Evolutionary conservation across 35 echinoderm and acorn worm genomes (phyloP), one percentile per base, ranked within the genome.

Genomic region (Strongylocentrotus purpuratus): DNA sequence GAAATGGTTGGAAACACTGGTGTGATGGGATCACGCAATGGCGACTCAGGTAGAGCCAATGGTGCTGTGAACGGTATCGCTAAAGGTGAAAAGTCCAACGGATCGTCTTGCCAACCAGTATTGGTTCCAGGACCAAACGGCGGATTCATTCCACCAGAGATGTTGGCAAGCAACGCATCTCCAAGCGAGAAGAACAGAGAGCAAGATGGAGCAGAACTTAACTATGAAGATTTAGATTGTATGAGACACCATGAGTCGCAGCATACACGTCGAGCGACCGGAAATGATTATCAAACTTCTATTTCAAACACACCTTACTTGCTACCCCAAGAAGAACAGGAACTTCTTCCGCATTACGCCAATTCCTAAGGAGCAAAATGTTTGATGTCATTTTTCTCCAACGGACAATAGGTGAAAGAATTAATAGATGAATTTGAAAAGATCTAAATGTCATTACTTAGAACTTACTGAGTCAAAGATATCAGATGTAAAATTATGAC

Each of bases 71-170:
- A 58, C n/a, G 0, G 3, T 58, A 31, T 50, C n/a, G 17, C 91
- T 9, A 58, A 47, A 48, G 91, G 48, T 0, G 33, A 48, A 3
- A 58, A 2, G 11, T 12, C 48, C n/a, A 58, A 47, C 4, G 48
- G 48, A 28, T 55, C 48, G n/a, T 32, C 87, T 33, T 50, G 45
- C n/a, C 18, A 33, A 32, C 46, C 17, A 13, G 91, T 20, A 15
- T n/a, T 93, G 91, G 91, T 93, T 47, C 91, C 91, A 32, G 91
- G 91, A 58, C 91, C 91, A 50, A 33, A 93, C n/a, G 91, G 91
- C 11, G 91, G 91, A 32, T 93, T 93, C 31, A 31, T 93, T 93
- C 91, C 91, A 14, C 91, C 20, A 28, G 65, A 89, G 31, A 89
- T 33, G 33, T 46, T 89, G 87, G 87, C 87, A 25, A 89, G 33